Percentiles rank a stretch among this genome's conserved stretches.
Evolutionary conservation across 2,888 invertebrate genomes (phyloP).

Genomic region (Electrophaes corylata): DNA sequence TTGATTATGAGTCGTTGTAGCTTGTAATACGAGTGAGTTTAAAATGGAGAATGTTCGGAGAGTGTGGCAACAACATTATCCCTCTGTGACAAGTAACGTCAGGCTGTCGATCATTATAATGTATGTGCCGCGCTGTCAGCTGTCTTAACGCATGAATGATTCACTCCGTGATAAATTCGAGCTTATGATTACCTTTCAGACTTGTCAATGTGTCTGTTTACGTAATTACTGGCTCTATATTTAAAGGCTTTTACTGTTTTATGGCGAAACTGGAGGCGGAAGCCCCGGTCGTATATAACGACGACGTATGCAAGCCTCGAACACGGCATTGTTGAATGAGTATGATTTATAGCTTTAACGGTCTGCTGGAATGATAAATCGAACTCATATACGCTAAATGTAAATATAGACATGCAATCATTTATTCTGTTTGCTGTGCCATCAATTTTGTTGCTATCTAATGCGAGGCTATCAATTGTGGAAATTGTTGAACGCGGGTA

Average conservation of each 20-base stretch:
- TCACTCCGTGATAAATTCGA: conserved; percentile 83
- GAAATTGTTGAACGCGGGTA: conserved; percentile 40
- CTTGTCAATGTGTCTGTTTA: conserved; percentile 81
- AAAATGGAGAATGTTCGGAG: conserved; percentile 32
- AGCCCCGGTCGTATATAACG: conserved; percentile 64
- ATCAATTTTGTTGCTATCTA: conserved; percentile 57
- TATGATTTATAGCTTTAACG: conserved; percentile 71
- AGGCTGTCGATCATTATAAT: conserved; percentile 84
- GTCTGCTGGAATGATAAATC: conserved; percentile 70
- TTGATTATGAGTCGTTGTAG: conserved; percentile 40
- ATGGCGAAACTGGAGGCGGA: conserved; percentile 64
- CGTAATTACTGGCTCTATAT: conserved; percentile 76
- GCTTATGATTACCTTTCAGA: conserved; percentile 84
- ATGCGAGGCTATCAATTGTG: conserved; percentile 41
- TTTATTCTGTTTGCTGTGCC: conserved; percentile 60
- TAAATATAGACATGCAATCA: conserved; percentile 65
- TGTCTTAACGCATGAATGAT: conserved; percentile 83
- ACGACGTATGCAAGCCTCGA: conserved; percentile 58
- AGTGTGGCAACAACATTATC: conserved; percentile 81
- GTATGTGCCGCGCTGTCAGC: conserved; percentile 83
- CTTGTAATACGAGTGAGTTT: conserved; percentile 42
- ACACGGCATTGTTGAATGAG: conserved; percentile 63
- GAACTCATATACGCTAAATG: conserved; percentile 64
- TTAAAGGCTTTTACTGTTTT: conserved; percentile 71
- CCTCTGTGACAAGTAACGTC: conserved; percentile 81